Conservation (phyloP, 2,113 vertebrate species). For the Hemibates koningsi region DNA sequence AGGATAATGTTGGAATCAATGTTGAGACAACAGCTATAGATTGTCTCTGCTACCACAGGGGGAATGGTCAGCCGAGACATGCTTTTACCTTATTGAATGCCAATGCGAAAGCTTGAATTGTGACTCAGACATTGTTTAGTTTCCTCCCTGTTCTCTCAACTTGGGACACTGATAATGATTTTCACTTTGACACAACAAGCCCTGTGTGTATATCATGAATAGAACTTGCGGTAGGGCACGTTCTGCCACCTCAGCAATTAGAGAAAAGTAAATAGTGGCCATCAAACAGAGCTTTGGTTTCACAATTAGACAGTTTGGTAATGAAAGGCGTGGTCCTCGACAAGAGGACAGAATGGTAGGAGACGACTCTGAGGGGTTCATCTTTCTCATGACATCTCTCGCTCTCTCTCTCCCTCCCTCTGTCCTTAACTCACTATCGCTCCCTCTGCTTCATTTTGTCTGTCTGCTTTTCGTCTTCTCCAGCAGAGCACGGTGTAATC, state of each 20-base stretch:
- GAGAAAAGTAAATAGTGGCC: conserved; percentile 6
- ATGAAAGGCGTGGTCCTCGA: conserved; percentile 38
- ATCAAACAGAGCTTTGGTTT: background rate
- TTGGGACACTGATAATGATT: background rate
- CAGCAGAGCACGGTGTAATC: conserved; percentile 57
- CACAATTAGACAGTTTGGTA: conserved; percentile 30
- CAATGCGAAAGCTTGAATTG: background rate
- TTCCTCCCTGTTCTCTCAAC: background rate
- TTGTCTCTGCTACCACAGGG: conserved; percentile 18
- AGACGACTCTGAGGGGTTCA: conserved; percentile 33
- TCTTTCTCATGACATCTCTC: conserved; percentile 35
- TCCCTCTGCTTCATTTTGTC: conserved; percentile 11
- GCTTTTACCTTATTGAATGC: background rate
- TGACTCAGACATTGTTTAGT: background rate
- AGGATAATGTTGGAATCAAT: conserved; percentile 52
- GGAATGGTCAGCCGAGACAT: background rate
- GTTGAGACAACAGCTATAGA: conserved; percentile 49
- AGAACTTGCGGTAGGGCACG: background rate
- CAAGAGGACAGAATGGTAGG: conserved; percentile 45
- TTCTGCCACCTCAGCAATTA: background rate
- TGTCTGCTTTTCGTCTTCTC: conserved; percentile 36
- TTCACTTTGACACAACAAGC: background rate
- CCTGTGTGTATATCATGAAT: background rate
- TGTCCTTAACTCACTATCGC: background rate
- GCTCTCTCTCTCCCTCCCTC: background rate